Percentiles rank a stretch among this genome's conserved stretches.
These are phyloP conservation scores for Heliangelus exortis DNA, from an alignment of 2,797 vertebrate genomes.

Conservation along the genomic window DNA sequence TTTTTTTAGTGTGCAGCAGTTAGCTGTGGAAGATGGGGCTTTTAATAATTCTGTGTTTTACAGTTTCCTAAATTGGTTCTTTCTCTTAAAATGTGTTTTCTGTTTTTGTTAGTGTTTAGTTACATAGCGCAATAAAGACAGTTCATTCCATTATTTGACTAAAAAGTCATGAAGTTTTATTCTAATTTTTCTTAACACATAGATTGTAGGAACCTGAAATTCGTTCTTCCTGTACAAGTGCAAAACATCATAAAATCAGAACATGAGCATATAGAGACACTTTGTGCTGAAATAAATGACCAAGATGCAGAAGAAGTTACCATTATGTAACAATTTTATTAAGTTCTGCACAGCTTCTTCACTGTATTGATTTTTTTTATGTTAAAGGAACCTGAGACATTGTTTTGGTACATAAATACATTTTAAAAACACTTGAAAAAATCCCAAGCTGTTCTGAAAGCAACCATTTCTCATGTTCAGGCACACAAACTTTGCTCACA, in stretches of 20 bases:
- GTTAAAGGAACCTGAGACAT: background rate
- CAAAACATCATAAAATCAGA: background rate
- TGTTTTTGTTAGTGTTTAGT: background rate
- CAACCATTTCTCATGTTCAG: background rate
- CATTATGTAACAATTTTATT: background rate
- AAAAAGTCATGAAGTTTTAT: background rate
- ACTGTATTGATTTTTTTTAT: background rate
- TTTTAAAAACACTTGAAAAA: background rate
- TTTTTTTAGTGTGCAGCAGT: background rate
- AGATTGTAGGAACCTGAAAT: background rate
- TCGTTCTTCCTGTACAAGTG: background rate
- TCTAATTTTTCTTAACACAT: background rate
- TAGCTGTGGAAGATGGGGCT: background rate
- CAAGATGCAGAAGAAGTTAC: background rate
- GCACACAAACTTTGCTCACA: background rate
- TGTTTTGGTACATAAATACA: background rate
- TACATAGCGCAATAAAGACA: background rate
- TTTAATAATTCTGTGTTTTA: background rate
- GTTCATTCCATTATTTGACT: background rate
- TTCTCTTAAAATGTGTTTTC: background rate
- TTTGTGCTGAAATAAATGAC: background rate
- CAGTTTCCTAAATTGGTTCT: background rate
- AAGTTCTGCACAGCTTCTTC: background rate
- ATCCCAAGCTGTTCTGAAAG: background rate
- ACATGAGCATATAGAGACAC: background rate